phyloP scores from a whole-genome alignment of 2,113 vertebrate genomes.

The Alouatta palliata region DNA sequence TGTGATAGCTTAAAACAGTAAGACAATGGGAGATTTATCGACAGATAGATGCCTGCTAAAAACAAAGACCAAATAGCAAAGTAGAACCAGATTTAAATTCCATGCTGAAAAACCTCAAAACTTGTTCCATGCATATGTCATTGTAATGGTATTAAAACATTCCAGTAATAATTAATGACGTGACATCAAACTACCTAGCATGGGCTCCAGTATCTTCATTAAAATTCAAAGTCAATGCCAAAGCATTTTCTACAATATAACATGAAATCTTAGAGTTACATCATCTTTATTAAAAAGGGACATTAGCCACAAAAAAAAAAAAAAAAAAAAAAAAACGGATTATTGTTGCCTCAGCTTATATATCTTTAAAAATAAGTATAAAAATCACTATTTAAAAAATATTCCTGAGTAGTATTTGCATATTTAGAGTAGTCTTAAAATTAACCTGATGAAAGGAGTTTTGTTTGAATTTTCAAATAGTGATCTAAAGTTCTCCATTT shows the following conservation, averaged over 20 bases:
- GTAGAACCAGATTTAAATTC: background rate
- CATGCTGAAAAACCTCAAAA: background rate
- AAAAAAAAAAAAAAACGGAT: background rate
- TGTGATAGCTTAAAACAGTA: background rate
- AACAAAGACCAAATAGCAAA: background rate
- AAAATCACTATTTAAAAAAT: background rate
- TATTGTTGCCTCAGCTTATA: background rate
- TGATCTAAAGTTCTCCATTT: background rate
- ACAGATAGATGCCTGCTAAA: background rate
- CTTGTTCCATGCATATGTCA: background rate
- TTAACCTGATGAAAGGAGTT: background rate
- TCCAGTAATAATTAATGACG: background rate
- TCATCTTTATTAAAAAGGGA: background rate
- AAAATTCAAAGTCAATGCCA: background rate
- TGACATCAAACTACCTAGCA: background rate
- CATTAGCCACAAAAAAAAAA: background rate
- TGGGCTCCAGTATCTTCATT: background rate
- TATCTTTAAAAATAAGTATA: constrained; percentile 21
- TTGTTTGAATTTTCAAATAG: constrained; percentile 9
- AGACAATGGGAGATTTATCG: background rate
- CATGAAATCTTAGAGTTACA: background rate
- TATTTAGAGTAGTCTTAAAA: background rate
- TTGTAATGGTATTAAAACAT: background rate
- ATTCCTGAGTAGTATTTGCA: too few relatives aligned
- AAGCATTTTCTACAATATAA: background rate